These are phyloP conservation scores for Hetaerina titia DNA, from an alignment of 2,888 invertebrate genomes.

Conservation along the genomic window DNA sequence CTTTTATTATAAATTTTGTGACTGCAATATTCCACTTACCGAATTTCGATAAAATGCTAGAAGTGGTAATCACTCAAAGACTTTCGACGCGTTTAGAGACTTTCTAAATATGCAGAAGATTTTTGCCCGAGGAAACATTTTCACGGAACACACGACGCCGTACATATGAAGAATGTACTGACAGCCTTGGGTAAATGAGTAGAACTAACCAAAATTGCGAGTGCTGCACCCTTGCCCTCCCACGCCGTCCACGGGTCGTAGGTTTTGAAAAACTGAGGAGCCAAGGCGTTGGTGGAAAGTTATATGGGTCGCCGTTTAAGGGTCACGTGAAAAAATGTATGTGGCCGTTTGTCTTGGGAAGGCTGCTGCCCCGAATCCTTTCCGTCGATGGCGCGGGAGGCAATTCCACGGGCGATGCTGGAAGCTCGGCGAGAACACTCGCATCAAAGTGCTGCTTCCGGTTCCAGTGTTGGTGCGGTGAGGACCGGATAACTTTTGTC, in stretches of 20 bases:
- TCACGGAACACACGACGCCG: background rate
- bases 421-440: background rate
- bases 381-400: background rate
- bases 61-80: too few relatives aligned
- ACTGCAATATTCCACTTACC: too few relatives aligned
- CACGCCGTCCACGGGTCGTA: background rate
- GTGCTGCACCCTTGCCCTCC: background rate
- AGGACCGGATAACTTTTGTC: background rate
- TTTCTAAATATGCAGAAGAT: too few relatives aligned
- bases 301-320: slow-evolving; percentile 1
- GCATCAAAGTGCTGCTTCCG: background rate
- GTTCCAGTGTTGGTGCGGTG: background rate
- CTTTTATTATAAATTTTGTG: too few relatives aligned
- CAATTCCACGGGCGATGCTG: background rate
- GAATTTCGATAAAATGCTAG: too few relatives aligned
- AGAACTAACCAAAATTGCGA: background rate
- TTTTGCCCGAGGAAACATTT: background rate
- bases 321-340: background rate
- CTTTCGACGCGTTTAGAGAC: too few relatives aligned
- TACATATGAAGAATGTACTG: background rate
- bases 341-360: background rate
- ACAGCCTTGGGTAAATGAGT: background rate
- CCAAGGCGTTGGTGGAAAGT: background rate
- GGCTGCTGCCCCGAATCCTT: background rate
- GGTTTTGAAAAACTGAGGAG: background rate